Evolutionary conservation across 2,888 invertebrate species (phyloP), one percentile per base, ranked within the genome.

Genomic region (Amphipoea lucens): DNA sequence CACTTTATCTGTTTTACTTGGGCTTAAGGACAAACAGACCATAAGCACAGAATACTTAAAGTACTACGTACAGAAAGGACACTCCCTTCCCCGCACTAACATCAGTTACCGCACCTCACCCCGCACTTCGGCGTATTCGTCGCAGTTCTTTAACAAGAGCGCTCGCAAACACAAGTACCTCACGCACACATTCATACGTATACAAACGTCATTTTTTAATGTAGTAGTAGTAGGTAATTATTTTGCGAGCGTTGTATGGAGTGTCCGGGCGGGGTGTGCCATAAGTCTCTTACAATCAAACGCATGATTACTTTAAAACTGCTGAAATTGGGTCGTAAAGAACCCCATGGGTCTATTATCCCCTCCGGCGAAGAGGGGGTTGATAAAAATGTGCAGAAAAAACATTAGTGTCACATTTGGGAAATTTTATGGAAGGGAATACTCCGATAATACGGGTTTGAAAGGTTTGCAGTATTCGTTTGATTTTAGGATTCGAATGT

Each of bases 381-480:
- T 67, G 60, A 54, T 66, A 66, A 79, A 72, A 80, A 80, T 75
- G 54, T 69, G 63, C 23, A 48, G 17, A 69, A 63, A 79, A 75
- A 69, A 45, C 75, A 80, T 69, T 80, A 81, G 67, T 48, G 80
- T 75, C 75, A 75, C 75, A 80, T 80, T 75, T 69, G 40, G 45
- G 74, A 40, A 57, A 42, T 36, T 80, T 75, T 80, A 80, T 80
- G 62, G 36, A 57, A 40, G 80, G 29, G 29, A 29, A 29, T 29
- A 29, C 29, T 29, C 29, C 29, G 29, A 68, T 79, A 79, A 80
- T 29, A 48, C 54, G 29, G 17, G 17, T 79, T 68, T 11, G 36
- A 40, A 74, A 17, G 4, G 51, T 51, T 68, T 74, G 36, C 67
- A 40, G 11, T 62, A 40, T 40, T 66, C n/a, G 6, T 79, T 54